Evolutionary conservation across 2,113 vertebrate genomes (phyloP).

Genomic region (Fulica atra): DNA sequence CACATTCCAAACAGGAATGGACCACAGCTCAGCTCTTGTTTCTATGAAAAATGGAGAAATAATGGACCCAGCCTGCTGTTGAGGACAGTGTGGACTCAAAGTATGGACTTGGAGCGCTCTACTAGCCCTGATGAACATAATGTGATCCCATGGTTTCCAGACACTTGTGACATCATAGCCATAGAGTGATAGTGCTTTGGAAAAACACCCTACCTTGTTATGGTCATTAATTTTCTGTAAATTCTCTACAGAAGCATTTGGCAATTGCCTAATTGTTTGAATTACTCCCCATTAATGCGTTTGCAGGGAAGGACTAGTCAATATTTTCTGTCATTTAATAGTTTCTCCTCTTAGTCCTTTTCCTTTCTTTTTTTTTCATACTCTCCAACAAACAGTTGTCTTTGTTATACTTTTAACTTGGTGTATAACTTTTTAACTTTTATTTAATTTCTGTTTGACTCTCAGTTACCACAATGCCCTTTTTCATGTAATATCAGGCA

Average conservation of each 20-base stretch:
- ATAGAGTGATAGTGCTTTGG: background rate
- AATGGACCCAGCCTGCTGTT: fast-evolving
- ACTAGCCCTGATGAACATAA: fast-evolving
- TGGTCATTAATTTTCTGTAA: background rate
- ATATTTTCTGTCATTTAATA: background rate
- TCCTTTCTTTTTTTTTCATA: background rate
- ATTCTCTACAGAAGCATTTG: background rate
- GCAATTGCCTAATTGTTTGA: background rate
- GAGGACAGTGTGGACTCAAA: fast-evolving
- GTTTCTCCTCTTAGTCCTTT: background rate
- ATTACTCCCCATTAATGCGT: background rate
- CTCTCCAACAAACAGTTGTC: background rate
- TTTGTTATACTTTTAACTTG: background rate
- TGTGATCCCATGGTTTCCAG: background rate
- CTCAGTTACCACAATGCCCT: background rate
- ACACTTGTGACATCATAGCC: background rate
- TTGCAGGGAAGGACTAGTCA: background rate
- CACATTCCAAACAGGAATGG: background rate
- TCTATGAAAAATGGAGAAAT: background rate
- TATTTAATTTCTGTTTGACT: slow-evolving; percentile 45
- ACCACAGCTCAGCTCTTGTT: background rate
- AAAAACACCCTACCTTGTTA: background rate
- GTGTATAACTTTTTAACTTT: background rate
- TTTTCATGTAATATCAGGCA: background rate
- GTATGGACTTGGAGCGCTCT: fast-evolving